phyloP scores from a whole-genome alignment of 2,113 vertebrate species.

The Thamnophis sirtalis region DNA sequence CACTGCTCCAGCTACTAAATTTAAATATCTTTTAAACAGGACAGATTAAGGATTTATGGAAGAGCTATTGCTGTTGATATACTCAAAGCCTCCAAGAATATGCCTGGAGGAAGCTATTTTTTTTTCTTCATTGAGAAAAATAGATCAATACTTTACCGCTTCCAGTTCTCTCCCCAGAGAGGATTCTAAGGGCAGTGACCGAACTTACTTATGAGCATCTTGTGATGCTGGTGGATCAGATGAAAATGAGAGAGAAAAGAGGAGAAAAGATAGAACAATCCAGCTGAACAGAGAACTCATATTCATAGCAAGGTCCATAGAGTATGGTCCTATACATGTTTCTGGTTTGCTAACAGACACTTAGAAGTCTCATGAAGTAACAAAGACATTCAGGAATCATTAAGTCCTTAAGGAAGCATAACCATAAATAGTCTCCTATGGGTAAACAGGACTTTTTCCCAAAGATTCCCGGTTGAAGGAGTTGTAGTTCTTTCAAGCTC shows the following conservation, averaged over 20 bases:
- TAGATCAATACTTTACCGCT: neutral
- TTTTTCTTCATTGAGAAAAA: neutral
- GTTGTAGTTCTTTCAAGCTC: neutral
- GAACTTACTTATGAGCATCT: neutral
- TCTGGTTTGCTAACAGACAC: neutral
- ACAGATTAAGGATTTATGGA: neutral
- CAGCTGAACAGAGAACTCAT: neutral
- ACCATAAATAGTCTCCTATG: neutral
- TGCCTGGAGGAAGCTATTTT: neutral
- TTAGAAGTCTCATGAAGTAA: neutral
- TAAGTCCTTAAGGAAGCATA: neutral
- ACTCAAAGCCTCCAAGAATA: neutral
- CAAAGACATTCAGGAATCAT: neutral
- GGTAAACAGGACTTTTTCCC: neutral
- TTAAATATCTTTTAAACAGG: neutral
- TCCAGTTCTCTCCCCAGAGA: neutral
- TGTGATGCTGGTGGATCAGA: neutral
- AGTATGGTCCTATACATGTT: neutral
- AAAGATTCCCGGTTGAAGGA: neutral
- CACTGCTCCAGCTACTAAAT: neutral
- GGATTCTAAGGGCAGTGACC: neutral
- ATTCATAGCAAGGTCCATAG: neutral
- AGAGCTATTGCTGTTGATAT: neutral
- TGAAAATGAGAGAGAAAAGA: neutral
- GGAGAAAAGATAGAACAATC: neutral